phyloP scores from a whole-genome alignment of 2,113 vertebrate species.

The Felis chaus region DNA sequence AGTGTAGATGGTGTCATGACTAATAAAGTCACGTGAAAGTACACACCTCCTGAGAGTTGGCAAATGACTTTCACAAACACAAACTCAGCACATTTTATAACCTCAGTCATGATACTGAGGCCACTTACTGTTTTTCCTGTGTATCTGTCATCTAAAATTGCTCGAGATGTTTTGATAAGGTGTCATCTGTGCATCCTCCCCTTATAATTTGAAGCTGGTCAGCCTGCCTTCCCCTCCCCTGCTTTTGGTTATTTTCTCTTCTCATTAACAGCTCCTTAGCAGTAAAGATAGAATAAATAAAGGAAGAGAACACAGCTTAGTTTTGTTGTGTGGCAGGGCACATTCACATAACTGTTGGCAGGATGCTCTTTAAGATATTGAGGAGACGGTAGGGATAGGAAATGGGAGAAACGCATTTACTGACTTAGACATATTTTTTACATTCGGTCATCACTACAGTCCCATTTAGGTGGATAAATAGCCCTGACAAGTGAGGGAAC shows the following conservation, averaged over 20 bases:
- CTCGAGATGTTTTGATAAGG: background rate
- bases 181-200: background rate
- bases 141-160: background rate
- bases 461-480: background rate
- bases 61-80: background rate
- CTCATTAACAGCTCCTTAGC: background rate
- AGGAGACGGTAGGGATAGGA: background rate
- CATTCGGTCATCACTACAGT: background rate
- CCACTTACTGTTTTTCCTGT: background rate
- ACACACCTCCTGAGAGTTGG: background rate
- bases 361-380: background rate
- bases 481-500: background rate
- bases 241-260: background rate
- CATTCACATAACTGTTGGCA: background rate
- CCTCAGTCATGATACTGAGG: background rate
- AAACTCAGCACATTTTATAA: background rate
- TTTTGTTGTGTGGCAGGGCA: background rate
- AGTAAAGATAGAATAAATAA: background rate
- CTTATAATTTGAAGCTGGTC: background rate
- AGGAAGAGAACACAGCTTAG: background rate
- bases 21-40: background rate
- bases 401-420: background rate
- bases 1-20: background rate
- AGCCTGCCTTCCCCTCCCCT: background rate
- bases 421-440: background rate